These are phyloP conservation scores for Thunnus albacares DNA, from an alignment of 2,797 vertebrate genomes.

Conservation along the genomic window DNA sequence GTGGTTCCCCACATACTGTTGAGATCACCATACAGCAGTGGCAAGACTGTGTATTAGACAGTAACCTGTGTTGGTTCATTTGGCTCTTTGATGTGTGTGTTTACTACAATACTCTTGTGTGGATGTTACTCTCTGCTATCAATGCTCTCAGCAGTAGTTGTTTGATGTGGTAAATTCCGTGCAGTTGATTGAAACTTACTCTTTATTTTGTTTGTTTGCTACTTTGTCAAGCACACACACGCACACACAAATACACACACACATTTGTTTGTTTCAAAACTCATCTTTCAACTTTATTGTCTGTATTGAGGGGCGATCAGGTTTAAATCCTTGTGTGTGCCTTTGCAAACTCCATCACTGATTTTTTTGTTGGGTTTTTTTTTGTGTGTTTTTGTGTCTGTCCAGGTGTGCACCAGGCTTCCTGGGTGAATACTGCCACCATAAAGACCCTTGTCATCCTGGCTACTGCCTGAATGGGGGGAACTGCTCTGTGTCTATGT, in stretches of 20 bases:
- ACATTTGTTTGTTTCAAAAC: slow-evolving; percentile 27
- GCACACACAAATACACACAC: neutral
- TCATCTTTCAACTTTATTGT: slow-evolving; percentile 42
- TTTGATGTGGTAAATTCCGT: slow-evolving; percentile 73
- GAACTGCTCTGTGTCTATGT: slow-evolving; percentile 88
- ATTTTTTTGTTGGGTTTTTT: neutral
- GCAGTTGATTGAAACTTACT: slow-evolving; percentile 63
- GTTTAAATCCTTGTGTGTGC: slow-evolving; percentile 26
- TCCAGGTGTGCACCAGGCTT: slow-evolving; percentile 91
- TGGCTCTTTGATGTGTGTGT: slow-evolving; percentile 63
- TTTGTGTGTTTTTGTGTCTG: slow-evolving; percentile 45
- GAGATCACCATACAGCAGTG: slow-evolving; percentile 20
- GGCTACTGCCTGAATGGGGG: slow-evolving; percentile 92
- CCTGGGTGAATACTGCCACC: slow-evolving; percentile 94
- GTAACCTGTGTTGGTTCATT: slow-evolving; percentile 21
- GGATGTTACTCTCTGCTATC: slow-evolving; percentile 16
- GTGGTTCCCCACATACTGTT: slow-evolving; percentile 40
- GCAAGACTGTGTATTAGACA: slow-evolving; percentile 13
- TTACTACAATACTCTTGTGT: slow-evolving; percentile 19
- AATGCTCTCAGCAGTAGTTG: slow-evolving; percentile 23
- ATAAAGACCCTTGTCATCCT: slow-evolving; percentile 91
- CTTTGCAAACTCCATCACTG: slow-evolving; percentile 20
- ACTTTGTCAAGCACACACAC: slow-evolving; percentile 23
- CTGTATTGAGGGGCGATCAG: slow-evolving; percentile 8
- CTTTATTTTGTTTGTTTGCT: slow-evolving; percentile 64